These are phyloP conservation scores for Catharus fuscescens DNA, from an alignment of 2,113 vertebrate genomes.

Conservation along the genomic window DNA sequence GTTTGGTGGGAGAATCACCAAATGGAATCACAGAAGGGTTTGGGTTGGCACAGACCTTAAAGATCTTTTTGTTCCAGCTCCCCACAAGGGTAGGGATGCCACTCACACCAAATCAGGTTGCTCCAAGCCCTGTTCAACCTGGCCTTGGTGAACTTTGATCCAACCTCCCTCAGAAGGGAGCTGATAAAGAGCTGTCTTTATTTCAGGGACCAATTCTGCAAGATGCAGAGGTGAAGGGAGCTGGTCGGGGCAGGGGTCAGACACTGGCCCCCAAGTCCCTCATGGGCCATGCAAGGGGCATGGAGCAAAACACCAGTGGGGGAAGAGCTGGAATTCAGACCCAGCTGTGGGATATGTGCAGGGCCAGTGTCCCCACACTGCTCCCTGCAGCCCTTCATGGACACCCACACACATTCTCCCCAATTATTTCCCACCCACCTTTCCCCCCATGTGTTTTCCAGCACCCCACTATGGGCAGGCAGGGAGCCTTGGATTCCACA, in stretches of 20 bases:
- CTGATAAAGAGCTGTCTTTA: neutral
- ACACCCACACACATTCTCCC: neutral
- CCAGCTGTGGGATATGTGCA: neutral
- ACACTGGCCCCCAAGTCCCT: neutral
- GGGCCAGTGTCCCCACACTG: neutral
- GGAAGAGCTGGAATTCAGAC: neutral
- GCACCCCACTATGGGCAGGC: neutral
- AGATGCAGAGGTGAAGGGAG: neutral
- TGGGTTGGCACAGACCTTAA: neutral
- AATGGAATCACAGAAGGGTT: neutral
- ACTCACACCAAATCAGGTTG: neutral
- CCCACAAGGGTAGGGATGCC: neutral
- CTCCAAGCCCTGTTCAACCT: neutral
- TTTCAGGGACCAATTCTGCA: neutral
- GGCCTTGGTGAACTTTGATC: neutral
- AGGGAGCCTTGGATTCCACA: neutral
- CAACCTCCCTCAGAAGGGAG: neutral
- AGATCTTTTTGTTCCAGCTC: neutral
- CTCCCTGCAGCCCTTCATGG: neutral
- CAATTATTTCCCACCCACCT: neutral
- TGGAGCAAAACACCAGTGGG: neutral
- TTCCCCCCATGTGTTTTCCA: neutral
- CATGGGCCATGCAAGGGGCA: fast-evolving
- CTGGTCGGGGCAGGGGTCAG: neutral
- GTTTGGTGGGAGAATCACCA: neutral